Evolutionary conservation across 2,888 invertebrate species (phyloP), one percentile per base, ranked within the genome.

Genomic region (Dendrolimus houi): DNA sequence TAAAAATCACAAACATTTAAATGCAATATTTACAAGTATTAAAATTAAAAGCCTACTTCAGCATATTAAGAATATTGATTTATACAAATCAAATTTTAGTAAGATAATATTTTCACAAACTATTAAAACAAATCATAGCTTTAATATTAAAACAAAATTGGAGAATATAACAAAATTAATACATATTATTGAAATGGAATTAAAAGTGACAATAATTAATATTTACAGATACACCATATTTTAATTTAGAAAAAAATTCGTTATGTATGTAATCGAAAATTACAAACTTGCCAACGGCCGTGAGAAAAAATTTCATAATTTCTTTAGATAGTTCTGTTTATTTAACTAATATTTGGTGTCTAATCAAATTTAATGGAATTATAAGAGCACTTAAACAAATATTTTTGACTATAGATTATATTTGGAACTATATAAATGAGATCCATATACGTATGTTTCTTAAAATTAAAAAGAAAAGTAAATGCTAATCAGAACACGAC

Each of bases 341-440:
- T 77, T 83, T 82, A 82, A 81, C 85, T 89, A 88, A 88, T 90
- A 87, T 89, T 90, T 89, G 88, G 89, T 72, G 75, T 83, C 79
- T 81, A 82, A 81, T 80, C 69, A 67, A 81, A 79, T 71, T 68
- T 71, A 72, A 79, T 71, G 71, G 67, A 75, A 75, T 65, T 71
- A 71, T 65, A 75, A 77, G 73, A 66, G 62, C 67, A 71, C 67
- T 62, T 62, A 64, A 65, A 70, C 69, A 72, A 73, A 74, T 72
- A 67, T 72, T 71, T 77, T 82, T 85, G 87, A 90, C 89, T 89
- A 87, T 79, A 76, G 77, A 75, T 66, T 79, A 78, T 83, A 84
- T 87, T 89, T 89, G 87, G 87, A 86, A 88, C 82, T 89, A 77
- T 84, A 82, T 77, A 81, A 75, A 79, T 86, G 88, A 90, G 89